Base-by-base conservation (phyloP, 2,888 invertebrate species). In the Meandrusa payeni region DNA sequence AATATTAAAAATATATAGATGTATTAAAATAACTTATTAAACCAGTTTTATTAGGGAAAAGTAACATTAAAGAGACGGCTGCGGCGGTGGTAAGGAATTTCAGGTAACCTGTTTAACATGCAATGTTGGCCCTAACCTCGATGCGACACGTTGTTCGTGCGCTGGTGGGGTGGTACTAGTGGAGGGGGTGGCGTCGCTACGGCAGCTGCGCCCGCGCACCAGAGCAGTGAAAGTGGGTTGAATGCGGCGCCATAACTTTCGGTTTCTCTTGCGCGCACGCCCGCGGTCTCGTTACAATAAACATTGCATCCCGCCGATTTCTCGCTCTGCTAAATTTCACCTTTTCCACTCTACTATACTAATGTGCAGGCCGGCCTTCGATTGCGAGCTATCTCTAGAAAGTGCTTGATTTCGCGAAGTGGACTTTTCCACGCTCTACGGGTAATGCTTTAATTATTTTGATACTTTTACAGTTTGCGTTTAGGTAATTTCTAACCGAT, bases 241-340 rank as follows among this genome's bases (percentile, higher is more conserved):
- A 74, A 75, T 76, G 76, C 80, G 77, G 73, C 78, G 79, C 77
- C 75, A 81, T 83, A 78, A 86, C 86, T 86, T 86, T 86, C 85
- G 76, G 77, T 87, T 86, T 86, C 85, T 83, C 83, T 83, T 76
- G 82, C 74, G 70, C 69, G 70, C 75, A 71, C 75, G 79, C 79
- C 71, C 70, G 76, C 73, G 68, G 68, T 76, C 76, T 80, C 78
- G 82, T 78, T 85, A 86, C 85, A 85, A 86, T 85, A 85, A 83
- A 80, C 82, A 77, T 80, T 73, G 79, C 83, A 82, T 83, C 85
- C 83, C 82, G 82, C 72, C 80, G 85, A 86, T 86, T 87, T 87
- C 86, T 83, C 83, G 85, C 80, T 78, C 72, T 69, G 77, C 76
- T 76, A 80, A 86, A 79, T 86, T 86, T 86, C 86, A 83, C 86